phyloP scores from a whole-genome alignment of 2,113 vertebrate species.

The Pipa parva region DNA sequence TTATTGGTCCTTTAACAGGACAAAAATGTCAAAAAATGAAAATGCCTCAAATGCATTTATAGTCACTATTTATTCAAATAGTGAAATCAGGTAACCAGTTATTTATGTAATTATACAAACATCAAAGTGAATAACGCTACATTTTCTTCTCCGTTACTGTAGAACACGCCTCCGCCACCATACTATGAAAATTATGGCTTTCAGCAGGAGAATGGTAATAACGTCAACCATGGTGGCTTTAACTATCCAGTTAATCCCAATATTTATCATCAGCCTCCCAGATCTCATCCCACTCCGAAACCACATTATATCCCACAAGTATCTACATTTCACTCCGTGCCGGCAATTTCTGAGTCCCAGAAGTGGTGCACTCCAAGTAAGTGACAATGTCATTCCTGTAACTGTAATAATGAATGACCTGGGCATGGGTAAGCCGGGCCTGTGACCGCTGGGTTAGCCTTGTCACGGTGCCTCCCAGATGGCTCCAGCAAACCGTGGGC shows the following conservation, averaged over 20 bases:
- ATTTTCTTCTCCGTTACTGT: background rate
- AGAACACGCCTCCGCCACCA: slow-evolving; percentile 10
- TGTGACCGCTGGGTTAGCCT: no score
- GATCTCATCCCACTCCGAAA: slow-evolving; percentile 28
- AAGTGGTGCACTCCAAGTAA: slow-evolving; percentile 53
- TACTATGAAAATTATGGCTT: slow-evolving; percentile 66
- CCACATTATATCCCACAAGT: slow-evolving; percentile 54
- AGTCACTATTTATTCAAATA: no score
- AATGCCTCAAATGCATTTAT: no score
- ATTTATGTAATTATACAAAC: no score
- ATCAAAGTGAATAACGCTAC: no score
- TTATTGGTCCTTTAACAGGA: no score
- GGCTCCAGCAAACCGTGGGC: no score
- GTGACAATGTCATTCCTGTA: background rate
- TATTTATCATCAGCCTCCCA: background rate
- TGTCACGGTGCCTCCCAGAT: no score
- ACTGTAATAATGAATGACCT: no score
- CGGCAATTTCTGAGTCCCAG: background rate
- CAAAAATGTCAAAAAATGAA: no score
- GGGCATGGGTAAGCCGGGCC: no score
- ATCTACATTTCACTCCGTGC: slow-evolving; percentile 35
- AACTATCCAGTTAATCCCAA: slow-evolving; percentile 29
- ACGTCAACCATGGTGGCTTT: background rate
- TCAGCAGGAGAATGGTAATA: slow-evolving; percentile 49
- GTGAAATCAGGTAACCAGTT: no score